Evolutionary conservation across 2,797 vertebrate species (phyloP).

Genomic region (Gymnothorax javanicus): DNA sequence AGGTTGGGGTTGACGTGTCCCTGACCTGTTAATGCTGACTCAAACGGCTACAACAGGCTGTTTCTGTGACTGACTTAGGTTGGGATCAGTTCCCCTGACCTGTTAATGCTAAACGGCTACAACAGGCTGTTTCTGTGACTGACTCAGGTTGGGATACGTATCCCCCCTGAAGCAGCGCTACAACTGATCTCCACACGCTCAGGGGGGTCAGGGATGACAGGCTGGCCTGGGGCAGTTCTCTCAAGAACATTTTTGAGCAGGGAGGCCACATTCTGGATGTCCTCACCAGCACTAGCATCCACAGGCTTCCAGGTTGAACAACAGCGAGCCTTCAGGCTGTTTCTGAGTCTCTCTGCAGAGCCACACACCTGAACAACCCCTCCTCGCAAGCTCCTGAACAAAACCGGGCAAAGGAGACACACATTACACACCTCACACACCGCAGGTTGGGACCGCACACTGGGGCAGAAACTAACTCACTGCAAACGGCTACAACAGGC

Average conservation of each 20-base stretch:
- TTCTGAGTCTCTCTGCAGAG: conserved; percentile 65
- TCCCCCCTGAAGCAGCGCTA: conserved; percentile 68
- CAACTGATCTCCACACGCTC: conserved; percentile 64
- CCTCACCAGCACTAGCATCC: conserved; percentile 67
- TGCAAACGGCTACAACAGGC: no score
- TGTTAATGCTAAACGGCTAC: not conserved
- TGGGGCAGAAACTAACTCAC: no score
- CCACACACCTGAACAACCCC: conserved; percentile 78
- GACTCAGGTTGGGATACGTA: conserved; percentile 43
- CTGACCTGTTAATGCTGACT: no score
- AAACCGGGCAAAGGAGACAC: not conserved
- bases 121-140: not conserved
- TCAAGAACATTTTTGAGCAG: conserved; percentile 82
- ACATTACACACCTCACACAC: not conserved
- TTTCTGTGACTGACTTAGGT: not conserved
- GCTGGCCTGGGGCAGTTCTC: conserved; percentile 77
- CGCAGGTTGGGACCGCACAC: no score
- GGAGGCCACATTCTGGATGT: conserved; percentile 75
- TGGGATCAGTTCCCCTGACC: not conserved
- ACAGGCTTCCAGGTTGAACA: conserved; percentile 71
- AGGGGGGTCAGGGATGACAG: conserved; percentile 71
- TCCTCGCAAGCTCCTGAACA: conserved; percentile 53
- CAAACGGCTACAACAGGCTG: not conserved
- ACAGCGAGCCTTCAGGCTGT: conserved; percentile 73
- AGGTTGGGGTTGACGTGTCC: no score